Evolutionary conservation across 2,888 invertebrate genomes (phyloP).

Genomic region (Habrosyne pyritoides): DNA sequence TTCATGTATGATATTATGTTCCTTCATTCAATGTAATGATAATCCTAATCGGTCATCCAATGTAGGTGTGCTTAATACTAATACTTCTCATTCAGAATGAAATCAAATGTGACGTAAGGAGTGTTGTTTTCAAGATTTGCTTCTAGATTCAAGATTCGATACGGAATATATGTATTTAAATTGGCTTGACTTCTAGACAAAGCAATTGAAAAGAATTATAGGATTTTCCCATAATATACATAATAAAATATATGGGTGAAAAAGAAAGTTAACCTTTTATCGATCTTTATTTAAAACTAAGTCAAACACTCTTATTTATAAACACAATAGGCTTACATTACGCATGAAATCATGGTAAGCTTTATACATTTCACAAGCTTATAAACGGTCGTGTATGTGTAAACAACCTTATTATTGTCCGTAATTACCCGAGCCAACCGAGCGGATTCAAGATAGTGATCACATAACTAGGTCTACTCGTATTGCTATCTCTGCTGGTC

Average conservation of each 20-base stretch:
- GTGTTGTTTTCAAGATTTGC: background rate
- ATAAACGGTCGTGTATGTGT: background rate
- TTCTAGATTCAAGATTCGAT: too few species aligned
- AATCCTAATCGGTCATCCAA: background rate
- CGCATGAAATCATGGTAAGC: background rate
- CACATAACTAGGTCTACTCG: conserved; percentile 1
- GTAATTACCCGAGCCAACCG: background rate
- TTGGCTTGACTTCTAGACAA: too few species aligned
- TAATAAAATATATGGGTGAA: background rate
- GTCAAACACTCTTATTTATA: background rate
- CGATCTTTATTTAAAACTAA: too few species aligned
- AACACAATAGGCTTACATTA: background rate
- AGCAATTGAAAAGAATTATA: background rate
- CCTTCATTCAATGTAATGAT: background rate
- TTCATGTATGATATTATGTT: background rate
- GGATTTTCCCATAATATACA: background rate
- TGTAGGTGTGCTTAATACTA: background rate
- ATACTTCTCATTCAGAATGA: background rate
- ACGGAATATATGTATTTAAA: too few species aligned
- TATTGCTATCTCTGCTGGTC: background rate
- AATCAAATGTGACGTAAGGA: background rate
- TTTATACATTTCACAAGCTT: background rate
- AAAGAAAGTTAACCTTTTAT: background rate
- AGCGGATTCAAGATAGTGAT: background rate
- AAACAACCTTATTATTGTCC: background rate